Evolutionary conservation across 2,888 invertebrate species (phyloP).

Genomic region (Dynastes tityus): DNA sequence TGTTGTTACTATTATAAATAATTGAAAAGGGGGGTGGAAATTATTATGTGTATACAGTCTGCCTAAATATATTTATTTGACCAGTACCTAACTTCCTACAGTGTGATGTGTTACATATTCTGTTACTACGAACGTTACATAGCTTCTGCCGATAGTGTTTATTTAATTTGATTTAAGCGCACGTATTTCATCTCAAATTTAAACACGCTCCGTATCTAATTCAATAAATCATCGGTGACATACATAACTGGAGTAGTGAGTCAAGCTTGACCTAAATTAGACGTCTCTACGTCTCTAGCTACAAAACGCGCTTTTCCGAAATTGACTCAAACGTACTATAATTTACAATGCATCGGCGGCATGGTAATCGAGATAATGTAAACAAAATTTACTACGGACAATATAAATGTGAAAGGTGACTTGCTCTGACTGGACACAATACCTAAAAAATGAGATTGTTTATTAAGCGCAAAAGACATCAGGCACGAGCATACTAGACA

Average conservation of each 20-base stretch:
- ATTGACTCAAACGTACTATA: not conserved
- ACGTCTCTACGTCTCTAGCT: not conserved
- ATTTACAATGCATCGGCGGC: not conserved
- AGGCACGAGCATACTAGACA: too few species aligned
- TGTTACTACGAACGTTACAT: constrained; percentile 2
- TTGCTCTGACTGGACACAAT: too few species aligned
- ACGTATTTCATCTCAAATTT: constrained; percentile 39
- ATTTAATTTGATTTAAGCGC: constrained; percentile 33
- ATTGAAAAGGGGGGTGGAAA: too few species aligned
- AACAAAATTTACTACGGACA: not conserved
- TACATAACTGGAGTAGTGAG: constrained; percentile 29
- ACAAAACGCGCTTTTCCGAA: not conserved
- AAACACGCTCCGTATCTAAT: constrained; percentile 36
- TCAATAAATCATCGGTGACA: constrained; percentile 37
- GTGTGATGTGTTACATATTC: not conserved
- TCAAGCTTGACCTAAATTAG: constrained; percentile 40
- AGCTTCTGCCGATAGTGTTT: constrained; percentile 27
- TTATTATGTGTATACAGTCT: too few species aligned
- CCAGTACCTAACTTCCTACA: not conserved
- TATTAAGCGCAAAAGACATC: too few species aligned
- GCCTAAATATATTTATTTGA: too few species aligned
- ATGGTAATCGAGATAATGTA: not conserved
- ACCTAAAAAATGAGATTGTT: too few species aligned
- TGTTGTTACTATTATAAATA: too few species aligned
- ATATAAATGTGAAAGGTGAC: too few species aligned